Evolutionary conservation across 2,888 invertebrate species (phyloP).

Genomic region (Steromphala cineraria): DNA sequence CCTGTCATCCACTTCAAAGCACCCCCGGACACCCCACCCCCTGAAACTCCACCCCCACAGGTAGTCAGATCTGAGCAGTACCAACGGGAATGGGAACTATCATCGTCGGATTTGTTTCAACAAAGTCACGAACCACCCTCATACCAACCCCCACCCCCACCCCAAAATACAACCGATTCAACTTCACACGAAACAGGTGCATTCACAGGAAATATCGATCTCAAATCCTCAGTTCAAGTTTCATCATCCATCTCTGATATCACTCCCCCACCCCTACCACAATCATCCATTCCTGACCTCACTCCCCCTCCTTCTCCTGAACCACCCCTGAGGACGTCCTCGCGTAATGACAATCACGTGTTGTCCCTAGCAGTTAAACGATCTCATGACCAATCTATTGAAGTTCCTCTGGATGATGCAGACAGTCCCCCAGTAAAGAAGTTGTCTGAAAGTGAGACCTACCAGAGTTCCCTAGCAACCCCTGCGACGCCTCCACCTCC

Average conservation of each 20-base stretch:
- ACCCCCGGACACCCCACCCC: not conserved
- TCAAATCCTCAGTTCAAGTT: not conserved
- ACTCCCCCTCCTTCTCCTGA: not conserved
- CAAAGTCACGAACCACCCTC: not conserved
- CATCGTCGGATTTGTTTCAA: not conserved
- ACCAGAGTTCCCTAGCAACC: not conserved
- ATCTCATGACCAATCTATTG: not conserved
- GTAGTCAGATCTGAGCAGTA: not conserved
- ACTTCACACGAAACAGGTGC: not conserved
- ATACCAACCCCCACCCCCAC: not conserved
- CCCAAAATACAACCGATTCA: not conserved
- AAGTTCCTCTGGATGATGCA: not conserved
- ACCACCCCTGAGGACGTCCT: slow-evolving; percentile 7
- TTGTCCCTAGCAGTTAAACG: not conserved
- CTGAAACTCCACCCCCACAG: not conserved
- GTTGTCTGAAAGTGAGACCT: not conserved
- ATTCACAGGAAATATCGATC: no score
- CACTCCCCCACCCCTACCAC: not conserved
- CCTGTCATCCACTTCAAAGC: not conserved
- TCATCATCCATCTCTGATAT: not conserved
- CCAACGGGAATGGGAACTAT: not conserved
- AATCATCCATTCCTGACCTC: not conserved
- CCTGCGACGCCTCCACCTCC: not conserved
- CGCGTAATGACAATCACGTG: not conserved
- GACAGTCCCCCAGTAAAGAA: not conserved